A percentile compares a stretch with the other conserved stretches of the same genome.
Conservation (phyloP, 2,113 vertebrate genomes). For the Plestiodon gilberti region DNA sequence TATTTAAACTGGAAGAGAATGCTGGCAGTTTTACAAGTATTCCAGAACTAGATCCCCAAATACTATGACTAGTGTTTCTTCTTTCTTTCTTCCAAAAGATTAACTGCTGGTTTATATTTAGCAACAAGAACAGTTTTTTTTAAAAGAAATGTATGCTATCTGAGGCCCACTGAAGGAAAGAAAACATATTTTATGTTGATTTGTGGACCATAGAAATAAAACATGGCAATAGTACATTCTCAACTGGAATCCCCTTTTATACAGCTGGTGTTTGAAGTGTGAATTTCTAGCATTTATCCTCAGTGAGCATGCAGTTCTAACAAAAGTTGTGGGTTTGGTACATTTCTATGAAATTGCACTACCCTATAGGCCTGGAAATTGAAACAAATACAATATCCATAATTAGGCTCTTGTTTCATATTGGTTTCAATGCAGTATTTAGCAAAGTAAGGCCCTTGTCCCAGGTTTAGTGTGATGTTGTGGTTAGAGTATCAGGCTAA, state of each 20-base stretch:
- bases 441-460: too few relatives aligned
- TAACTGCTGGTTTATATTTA: constrained; percentile 75
- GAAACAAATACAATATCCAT: not conserved
- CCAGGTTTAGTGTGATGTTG: too few relatives aligned
- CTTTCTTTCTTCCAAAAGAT: constrained; percentile 71
- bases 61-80: constrained; percentile 71
- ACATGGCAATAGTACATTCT: constrained; percentile 55
- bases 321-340: not conserved
- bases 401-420: not conserved
- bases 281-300: constrained; percentile 50
- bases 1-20: constrained; percentile 76
- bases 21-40: constrained; percentile 71
- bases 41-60: constrained; percentile 73
- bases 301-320: not conserved
- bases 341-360: accelerated
- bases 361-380: not conserved
- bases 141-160: constrained; percentile 59
- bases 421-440: not conserved
- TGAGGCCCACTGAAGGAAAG: constrained; percentile 66
- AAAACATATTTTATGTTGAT: constrained; percentile 70
- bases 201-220: constrained; percentile 66
- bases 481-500: too few relatives aligned
- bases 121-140: constrained; percentile 64
- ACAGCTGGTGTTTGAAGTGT: constrained; percentile 15
- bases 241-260: constrained; percentile 55